Evolutionary conservation across 2,888 invertebrate genomes (phyloP), one percentile per base, ranked within the genome.

Genomic region (Galerucella calmariensis): DNA sequence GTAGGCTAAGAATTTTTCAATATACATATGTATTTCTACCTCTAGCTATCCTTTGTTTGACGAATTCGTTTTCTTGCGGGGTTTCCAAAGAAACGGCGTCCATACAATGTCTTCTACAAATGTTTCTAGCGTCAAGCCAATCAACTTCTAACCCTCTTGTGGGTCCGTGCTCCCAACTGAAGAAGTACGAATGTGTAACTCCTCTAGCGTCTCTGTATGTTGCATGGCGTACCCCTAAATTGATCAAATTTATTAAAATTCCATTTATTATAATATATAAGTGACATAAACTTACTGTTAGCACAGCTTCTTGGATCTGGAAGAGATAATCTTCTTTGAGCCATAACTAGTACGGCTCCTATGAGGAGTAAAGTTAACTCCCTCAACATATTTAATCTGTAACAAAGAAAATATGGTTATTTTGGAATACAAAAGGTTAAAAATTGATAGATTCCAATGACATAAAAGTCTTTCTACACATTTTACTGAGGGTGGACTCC

Each of bases 71-170:
- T 88, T 97, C 95, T 88, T 96, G 95, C 14, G 96, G 95, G 10
- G 96, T 95, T 88, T 97, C 96, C 77, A 97, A 87, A 11, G 95
- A 95, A 27, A 96, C 96, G 81, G 96, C 95, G 88, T 97, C 97
- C 97, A 97, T 97, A 87, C 97, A 97, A 85, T 96, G 96, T 80
- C 96, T 91, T 78, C 97, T 92, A 88, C 97, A 97, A 84, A 96
- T 95, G 88, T 97, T 97, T 81, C 97, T 91, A 48, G 96, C 93
- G 86, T 96, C 96, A 69, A 97, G 88, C 96, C 96, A 96, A 86
- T 96, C 96, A 2, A 96, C 96, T 88, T 96, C 95, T 78, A 95
- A 88, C 82, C 89, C 93, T 68, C 84, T 80, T 10, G 95, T 96
- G 2, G 95, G 94, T 67, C 91, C 90, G 85, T 96, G 95, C 82